These are phyloP conservation scores for Apis dorsata DNA, from an alignment of 1,140 invertebrate species.

Conservation along the genomic window DNA sequence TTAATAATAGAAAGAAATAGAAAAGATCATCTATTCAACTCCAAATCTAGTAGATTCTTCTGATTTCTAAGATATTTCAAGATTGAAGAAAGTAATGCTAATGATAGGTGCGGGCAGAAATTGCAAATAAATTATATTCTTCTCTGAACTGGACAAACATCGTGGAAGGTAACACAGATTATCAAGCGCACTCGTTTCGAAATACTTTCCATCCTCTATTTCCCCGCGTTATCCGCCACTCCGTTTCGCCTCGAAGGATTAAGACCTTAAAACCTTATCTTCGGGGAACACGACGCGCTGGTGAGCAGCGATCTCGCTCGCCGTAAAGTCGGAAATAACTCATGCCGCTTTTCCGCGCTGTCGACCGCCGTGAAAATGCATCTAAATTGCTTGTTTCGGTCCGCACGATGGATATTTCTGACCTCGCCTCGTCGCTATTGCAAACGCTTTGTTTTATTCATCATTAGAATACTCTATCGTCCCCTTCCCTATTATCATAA, in stretches of 20 bases:
- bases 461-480: neutral
- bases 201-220: neutral
- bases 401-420: neutral
- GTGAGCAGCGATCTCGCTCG: constrained; percentile 17
- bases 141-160: neutral
- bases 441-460: neutral
- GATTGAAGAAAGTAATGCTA: too few species aligned
- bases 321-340: constrained; percentile 34
- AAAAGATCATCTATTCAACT: too few species aligned
- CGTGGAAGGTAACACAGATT: constrained; percentile 49
- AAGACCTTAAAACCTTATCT: constrained; percentile 66
- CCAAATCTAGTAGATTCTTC: too few species aligned
- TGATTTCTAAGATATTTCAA: too few species aligned
- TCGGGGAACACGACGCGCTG: constrained; percentile 55
- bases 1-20: too few species aligned
- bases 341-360: neutral
- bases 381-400: constrained; percentile 2
- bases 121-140: too few species aligned
- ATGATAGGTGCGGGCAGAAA: too few species aligned
- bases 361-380: neutral
- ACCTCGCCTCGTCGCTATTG: neutral
- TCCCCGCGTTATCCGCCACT: constrained; percentile 15
- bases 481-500: neutral
- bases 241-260: constrained; percentile 54
- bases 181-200: constrained; percentile 36